Percentiles rank a stretch among this genome's conserved stretches.
Conservation (phyloP, 2,113 vertebrate genomes). For the Dicerorhinus sumatrensis region DNA sequence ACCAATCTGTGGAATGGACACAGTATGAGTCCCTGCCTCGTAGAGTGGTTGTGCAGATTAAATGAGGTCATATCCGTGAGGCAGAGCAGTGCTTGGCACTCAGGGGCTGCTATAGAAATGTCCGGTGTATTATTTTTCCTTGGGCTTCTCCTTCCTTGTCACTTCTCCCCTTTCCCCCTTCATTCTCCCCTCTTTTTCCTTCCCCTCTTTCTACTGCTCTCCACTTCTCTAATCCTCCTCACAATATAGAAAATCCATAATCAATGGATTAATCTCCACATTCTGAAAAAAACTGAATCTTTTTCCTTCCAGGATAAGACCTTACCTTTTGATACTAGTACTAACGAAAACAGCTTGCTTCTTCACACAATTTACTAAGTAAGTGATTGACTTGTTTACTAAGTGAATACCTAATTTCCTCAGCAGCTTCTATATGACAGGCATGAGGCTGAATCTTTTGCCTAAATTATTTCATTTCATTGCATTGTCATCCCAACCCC, state of each 20-base stretch:
- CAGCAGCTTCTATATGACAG: background rate
- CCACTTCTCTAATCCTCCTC: background rate
- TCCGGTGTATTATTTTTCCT: background rate
- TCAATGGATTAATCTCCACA: background rate
- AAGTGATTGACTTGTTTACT: background rate
- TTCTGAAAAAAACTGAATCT: background rate
- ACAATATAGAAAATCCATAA: background rate
- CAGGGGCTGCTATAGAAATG: background rate
- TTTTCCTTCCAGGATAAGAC: background rate
- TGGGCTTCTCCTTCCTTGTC: background rate
- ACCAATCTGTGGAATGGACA: background rate
- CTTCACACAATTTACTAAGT: background rate
- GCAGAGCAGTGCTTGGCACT: rapidly evolving
- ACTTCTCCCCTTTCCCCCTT: background rate
- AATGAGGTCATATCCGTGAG: rapidly evolving
- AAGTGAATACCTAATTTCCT: background rate
- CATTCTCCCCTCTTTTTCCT: background rate
- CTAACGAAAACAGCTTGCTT: background rate
- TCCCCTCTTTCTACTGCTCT: background rate
- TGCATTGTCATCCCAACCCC: no score
- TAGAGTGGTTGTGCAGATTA: background rate
- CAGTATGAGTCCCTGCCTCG: background rate
- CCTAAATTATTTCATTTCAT: background rate
- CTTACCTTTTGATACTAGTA: background rate
- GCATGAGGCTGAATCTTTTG: background rate